A percentile compares a stretch with the other conserved stretches of the same genome.
Conservation (phyloP, 2,113 vertebrate species). For the Axis porcinus region DNA sequence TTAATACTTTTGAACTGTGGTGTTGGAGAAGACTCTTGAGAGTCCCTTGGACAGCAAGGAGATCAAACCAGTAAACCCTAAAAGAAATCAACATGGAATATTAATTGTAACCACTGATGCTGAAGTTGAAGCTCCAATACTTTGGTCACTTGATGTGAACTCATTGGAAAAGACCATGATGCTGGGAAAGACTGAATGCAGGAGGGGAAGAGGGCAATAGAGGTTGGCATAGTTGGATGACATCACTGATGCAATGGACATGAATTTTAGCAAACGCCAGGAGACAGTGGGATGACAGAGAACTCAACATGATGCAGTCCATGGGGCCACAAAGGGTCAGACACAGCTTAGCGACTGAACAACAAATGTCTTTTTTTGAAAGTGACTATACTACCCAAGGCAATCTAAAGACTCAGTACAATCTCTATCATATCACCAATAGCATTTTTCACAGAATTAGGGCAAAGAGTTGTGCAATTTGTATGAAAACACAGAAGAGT, state of each 20-base stretch:
- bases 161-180: neutral
- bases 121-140: neutral
- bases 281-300: neutral
- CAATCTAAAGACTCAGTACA: neutral
- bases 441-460: neutral
- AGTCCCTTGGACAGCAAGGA: neutral
- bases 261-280: neutral
- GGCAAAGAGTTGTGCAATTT: neutral
- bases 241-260: neutral
- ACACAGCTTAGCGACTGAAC: neutral
- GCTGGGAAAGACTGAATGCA: neutral
- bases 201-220: neutral
- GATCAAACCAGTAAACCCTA: neutral
- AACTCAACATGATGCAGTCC: rapidly evolving
- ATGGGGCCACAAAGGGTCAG: neutral
- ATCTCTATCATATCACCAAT: neutral
- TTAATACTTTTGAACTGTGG: neutral
- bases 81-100: neutral
- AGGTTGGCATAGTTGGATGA: neutral
- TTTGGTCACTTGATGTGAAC: neutral
- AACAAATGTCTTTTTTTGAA: neutral
- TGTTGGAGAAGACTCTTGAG: neutral
- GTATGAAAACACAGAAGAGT: neutral
- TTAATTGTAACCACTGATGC: neutral
- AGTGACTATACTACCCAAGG: neutral